Percentiles rank a stretch among this genome's conserved stretches.
These are phyloP conservation scores for Balaeniceps rex DNA, from an alignment of 2,113 vertebrate genomes.

Conservation along the genomic window DNA sequence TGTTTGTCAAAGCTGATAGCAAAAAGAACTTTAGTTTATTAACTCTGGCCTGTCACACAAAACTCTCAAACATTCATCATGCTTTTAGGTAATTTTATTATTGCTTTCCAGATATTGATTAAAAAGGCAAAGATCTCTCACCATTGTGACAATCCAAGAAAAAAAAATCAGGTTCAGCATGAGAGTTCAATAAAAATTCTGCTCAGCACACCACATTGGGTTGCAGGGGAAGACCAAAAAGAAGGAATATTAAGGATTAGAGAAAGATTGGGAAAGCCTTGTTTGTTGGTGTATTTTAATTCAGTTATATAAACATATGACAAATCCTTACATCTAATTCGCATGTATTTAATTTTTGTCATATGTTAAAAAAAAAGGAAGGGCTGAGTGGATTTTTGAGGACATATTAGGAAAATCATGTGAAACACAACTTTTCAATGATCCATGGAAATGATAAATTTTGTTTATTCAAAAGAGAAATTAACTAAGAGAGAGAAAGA, in stretches of 20 bases:
- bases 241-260: background rate
- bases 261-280: background rate
- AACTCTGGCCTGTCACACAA: background rate
- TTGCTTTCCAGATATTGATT: background rate
- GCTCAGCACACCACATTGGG: background rate
- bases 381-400: background rate
- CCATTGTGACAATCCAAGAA: background rate
- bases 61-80: background rate
- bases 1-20: background rate
- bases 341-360: background rate
- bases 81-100: constrained; percentile 10
- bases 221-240: background rate
- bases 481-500: background rate
- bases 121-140: background rate
- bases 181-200: background rate
- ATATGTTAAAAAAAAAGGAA: background rate
- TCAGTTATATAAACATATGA: background rate
- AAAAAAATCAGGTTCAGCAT: background rate
- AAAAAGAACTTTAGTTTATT: background rate
- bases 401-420: background rate
- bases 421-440: background rate
- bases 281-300: background rate
- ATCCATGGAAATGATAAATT: background rate
- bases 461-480: background rate
- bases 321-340: background rate